Conservation (phyloP, 2,113 vertebrate species). For the Syngnathus floridae region DNA sequence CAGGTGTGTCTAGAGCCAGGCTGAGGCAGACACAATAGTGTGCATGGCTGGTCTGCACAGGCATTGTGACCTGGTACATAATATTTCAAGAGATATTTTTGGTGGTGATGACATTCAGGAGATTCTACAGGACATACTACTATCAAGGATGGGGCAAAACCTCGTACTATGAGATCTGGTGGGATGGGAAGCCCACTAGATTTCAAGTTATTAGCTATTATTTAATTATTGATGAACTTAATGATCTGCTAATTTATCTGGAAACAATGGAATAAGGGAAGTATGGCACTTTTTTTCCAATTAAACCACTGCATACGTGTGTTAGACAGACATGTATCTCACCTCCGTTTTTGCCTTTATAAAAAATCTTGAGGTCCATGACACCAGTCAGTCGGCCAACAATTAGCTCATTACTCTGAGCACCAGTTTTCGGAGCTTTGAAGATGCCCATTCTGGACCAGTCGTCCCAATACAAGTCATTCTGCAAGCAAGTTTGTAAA, state of each 20-base stretch:
- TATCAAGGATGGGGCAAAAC: not conserved
- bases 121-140: not conserved
- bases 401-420: conserved; percentile 76
- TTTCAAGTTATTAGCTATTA: no score
- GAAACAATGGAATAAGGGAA: no score
- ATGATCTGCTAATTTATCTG: no score
- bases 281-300: no score
- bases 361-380: conserved; percentile 98
- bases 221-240: no score
- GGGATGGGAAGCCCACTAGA: no score
- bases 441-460: conserved; percentile 97
- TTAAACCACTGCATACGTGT: not conserved
- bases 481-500: conserved; percentile 63
- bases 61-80: conserved; percentile 77
- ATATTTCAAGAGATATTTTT: not conserved
- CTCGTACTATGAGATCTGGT: no score
- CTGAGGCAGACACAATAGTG: conserved; percentile 85
- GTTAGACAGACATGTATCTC: conserved; percentile 7
- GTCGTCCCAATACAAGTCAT: conserved; percentile 97
- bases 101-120: not conserved
- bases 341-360: conserved; percentile 87
- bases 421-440: conserved; percentile 83
- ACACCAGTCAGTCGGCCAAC: conserved; percentile 84
- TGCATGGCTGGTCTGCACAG: conserved; percentile 82
- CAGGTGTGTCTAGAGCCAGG: conserved; percentile 78